Evolutionary conservation across 2,113 vertebrate species (phyloP), one percentile per base, ranked within the genome.

Genomic region (Gavia stellata): DNA sequence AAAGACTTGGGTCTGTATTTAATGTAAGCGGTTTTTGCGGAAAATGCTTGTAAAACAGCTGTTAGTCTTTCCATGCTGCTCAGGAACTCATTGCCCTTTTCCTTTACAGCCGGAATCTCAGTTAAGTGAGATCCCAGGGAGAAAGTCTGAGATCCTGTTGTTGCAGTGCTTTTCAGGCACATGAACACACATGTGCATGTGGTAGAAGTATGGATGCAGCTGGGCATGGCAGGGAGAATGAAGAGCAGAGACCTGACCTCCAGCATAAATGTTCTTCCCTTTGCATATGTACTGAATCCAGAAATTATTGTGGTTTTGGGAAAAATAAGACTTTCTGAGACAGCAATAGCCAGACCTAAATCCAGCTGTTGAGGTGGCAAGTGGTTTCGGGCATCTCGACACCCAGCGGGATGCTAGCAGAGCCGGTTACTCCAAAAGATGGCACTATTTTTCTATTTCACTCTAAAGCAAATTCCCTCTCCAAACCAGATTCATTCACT

Each of bases 391-490:
- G 19, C 2, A 2, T 24, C 58, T 62, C 2, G 12, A 29, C 23
- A 11, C 21, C 6, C 47, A 52, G 67, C 25, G 11, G 42, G 68
- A 6, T 20, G 55, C 72, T 84, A 75, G 77, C 75, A 52, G 26
- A 34, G 74, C 68, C 9, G 6, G 12, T 28, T 18, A 63, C 63
- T 6, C 97, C 97, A 93, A 97, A 90, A 98, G 97, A 86, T 97
- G 97, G 97, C 96, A 94, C 92, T 97, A n/a, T 97, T 70, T 79
- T 97, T 68, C 96, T 95, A 65, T 87, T 82, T 86, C 90, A 62
- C 40, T 36, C 33, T 5, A 14, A 20, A 55, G 36, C 56, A 87
- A 70, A 73, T 16, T 50, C 67, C 24, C 34, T 75, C n/a, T 58
- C 40, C 67, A 23, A 40, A 55, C 66, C 49, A 31, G 62, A 40